Base-by-base conservation (phyloP, 2,113 vertebrate species). In the Cepphus grylle region DNA sequence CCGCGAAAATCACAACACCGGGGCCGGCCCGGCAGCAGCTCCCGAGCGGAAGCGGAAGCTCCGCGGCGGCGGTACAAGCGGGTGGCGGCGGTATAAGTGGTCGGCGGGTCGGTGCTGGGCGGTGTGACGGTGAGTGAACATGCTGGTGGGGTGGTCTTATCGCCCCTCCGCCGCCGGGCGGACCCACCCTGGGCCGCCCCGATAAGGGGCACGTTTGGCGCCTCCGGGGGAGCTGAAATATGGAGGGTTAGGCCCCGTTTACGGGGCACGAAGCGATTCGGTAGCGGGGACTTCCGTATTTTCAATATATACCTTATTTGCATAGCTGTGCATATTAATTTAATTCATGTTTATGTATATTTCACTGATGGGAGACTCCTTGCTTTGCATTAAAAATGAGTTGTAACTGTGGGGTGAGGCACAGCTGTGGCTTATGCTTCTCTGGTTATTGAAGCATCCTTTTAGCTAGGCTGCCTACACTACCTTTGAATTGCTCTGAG, bases 41-140 rank as follows among this genome's bases (percentile, higher is more conserved):
- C 11, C 34, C 50, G 34, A 36, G 50, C 94, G 97, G 97, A 97
- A 97, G 87, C 97, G 97, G 97, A 97, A 97, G 78, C 56, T 21
- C 36, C 4, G 45, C 13, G 2, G 58, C 8, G 8, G 43, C 12
- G 5, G 62, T 4, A 9, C 3, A 5, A 11, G 50, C 26, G 56
- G 29, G 42, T 18, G 32, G 47, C 18, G 36, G 42, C 12, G 42
- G 25, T 4, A 7, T 25, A 5, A 21, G 45, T 9, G 45, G 45
- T 45, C 23, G 45, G 5, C 2, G n/a, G 36, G 5, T 11, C 4
- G 2, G 2, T 1, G 34, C 4, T 8, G 3, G 1, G 71, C 12
- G 13, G 23, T 5, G 18, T 7, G 5, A 2, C 5, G 63, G 63
- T 0, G 20, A 7, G 30, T 52, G 81, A 80, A 65, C 19, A 34